Evolutionary conservation across 2,797 vertebrate genomes (phyloP).

Genomic region (Streptopelia turtur): DNA sequence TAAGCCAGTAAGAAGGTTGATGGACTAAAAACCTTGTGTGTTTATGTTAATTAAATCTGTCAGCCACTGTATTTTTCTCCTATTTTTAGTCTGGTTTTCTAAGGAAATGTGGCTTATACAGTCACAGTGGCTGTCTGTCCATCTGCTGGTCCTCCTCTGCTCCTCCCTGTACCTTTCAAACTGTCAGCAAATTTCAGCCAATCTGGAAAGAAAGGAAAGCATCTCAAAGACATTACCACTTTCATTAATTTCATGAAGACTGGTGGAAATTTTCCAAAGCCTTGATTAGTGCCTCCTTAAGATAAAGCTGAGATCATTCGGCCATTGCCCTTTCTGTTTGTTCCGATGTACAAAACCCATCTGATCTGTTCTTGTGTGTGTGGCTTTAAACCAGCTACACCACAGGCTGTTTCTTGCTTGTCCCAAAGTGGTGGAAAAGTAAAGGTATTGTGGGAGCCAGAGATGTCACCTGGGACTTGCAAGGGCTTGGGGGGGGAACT

Average conservation of each 20-base stretch:
- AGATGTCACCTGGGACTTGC: neutral
- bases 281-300: neutral
- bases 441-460: neutral
- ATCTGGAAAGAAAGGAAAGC: neutral
- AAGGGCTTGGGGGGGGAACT: neutral
- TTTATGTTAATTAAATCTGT: conserved; percentile 8
- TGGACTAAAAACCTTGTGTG: neutral
- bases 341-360: neutral
- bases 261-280: neutral
- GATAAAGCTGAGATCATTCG: neutral
- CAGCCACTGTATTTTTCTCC: conserved; percentile 1
- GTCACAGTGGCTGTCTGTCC: neutral
- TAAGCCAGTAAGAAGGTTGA: neutral
- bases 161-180: neutral
- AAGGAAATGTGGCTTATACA: neutral
- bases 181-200: conserved; percentile 13
- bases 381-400: neutral
- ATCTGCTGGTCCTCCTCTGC: neutral
- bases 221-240: neutral
- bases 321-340: neutral
- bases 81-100: conserved; percentile 12
- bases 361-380: accelerated
- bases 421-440: neutral
- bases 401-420: neutral
- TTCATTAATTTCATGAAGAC: neutral